A percentile compares a stretch with the other conserved stretches of the same genome.
These are phyloP conservation scores for Anseranas semipalmata DNA, from an alignment of 2,113 vertebrate genomes.

Conservation along the genomic window DNA sequence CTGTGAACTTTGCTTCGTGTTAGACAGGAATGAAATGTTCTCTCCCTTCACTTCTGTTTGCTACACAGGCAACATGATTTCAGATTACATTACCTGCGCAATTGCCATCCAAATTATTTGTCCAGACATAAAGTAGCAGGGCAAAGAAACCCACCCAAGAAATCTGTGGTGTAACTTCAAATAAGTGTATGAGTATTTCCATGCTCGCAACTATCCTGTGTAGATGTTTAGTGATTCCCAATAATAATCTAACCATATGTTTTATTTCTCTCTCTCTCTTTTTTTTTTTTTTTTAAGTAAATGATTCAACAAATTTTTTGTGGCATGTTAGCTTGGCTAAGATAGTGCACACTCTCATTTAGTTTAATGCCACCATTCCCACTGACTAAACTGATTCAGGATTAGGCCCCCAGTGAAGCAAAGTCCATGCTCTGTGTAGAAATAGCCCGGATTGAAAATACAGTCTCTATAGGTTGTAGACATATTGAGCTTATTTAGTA, in stretches of 20 bases:
- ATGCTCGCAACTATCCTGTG: conserved; percentile 12
- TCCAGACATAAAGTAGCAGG: background rate
- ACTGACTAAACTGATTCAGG: background rate
- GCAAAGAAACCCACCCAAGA: background rate
- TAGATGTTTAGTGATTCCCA: conserved; percentile 39
- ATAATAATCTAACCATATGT: conserved; percentile 39
- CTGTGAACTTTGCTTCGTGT: background rate
- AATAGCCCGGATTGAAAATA: background rate
- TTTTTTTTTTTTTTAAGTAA: background rate
- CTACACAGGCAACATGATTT: background rate
- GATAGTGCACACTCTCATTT: background rate
- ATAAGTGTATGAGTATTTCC: background rate
- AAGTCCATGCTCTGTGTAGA: background rate
- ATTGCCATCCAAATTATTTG: conserved; percentile 47
- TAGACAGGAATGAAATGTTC: conserved; percentile 24
- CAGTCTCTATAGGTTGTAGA: background rate
- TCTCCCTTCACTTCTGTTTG: background rate
- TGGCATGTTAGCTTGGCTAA: background rate
- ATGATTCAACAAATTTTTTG: background rate
- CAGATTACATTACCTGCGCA: background rate
- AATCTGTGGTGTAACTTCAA: conserved; percentile 31
- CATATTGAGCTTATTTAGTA: background rate
- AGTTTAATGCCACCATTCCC: background rate
- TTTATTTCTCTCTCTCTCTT: background rate
- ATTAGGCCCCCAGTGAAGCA: background rate